Evolutionary conservation across 2,888 invertebrate species (phyloP).

Genomic region (Ceraclea dissimilis): DNA sequence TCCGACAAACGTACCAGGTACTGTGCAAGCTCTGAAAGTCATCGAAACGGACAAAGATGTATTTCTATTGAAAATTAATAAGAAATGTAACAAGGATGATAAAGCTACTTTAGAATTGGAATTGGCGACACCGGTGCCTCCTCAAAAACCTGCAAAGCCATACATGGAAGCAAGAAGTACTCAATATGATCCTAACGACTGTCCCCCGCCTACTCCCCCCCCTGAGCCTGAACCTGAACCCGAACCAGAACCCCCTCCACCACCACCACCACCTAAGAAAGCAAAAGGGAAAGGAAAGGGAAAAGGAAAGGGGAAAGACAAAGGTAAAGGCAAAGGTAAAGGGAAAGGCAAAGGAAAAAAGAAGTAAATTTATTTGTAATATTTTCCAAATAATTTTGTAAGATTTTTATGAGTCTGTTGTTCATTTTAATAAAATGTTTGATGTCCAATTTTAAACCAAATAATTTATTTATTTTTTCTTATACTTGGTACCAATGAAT

Average conservation of each 20-base stretch:
- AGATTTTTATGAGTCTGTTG: no score
- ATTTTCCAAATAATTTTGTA: background rate
- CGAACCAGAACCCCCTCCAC: background rate
- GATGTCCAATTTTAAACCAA: no score
- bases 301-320: background rate
- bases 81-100: slow-evolving; percentile 50
- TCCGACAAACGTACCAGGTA: slow-evolving; percentile 10
- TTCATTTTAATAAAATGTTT: no score
- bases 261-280: background rate
- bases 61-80: slow-evolving; percentile 66
- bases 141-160: slow-evolving; percentile 44
- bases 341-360: slow-evolving; percentile 5
- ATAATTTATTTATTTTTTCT: no score
- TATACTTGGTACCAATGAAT: no score
- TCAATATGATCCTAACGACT: slow-evolving; percentile 33
- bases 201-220: background rate
- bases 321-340: slow-evolving; percentile 4
- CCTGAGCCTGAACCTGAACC: slow-evolving; percentile 4
- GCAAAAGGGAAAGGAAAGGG: background rate
- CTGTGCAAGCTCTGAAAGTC: slow-evolving; percentile 48
- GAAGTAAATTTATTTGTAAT: background rate
- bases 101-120: slow-evolving; percentile 54
- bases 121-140: slow-evolving; percentile 57
- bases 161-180: slow-evolving; percentile 41
- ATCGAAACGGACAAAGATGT: slow-evolving; percentile 63